Evolutionary conservation across 2,113 vertebrate genomes (phyloP).

Genomic region (Ictidomys tridecemlineatus): DNA sequence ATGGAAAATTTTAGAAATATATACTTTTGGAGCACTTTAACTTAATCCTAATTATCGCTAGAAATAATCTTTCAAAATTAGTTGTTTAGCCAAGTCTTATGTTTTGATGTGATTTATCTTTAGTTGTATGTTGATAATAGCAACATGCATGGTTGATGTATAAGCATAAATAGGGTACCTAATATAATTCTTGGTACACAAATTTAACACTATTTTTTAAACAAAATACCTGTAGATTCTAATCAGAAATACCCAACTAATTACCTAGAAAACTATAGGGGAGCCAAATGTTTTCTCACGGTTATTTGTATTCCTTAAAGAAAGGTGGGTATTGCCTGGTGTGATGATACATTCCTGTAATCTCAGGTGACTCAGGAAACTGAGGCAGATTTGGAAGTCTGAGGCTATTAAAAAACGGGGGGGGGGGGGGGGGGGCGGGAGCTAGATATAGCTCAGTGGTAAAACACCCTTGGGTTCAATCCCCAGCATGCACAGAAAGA

Average conservation of each 20-base stretch:
- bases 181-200: neutral
- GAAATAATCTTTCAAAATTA: constrained; percentile 17
- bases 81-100: neutral
- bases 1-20: neutral
- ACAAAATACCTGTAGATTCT: neutral
- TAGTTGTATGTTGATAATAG: neutral
- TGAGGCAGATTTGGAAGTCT: too few species aligned
- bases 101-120: neutral
- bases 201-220: too few species aligned
- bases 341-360: too few species aligned
- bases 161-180: neutral
- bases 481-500: too few species aligned
- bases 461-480: too few species aligned
- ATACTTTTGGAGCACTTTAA: neutral
- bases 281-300: neutral
- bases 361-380: too few species aligned
- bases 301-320: neutral
- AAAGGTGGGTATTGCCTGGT: neutral
- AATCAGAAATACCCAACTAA: neutral
- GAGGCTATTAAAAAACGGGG: neutral
- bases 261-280: neutral
- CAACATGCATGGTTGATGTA: neutral
- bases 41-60: constrained; percentile 32
- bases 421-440: too few species aligned
- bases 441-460: too few species aligned